These are phyloP conservation scores for Ferdinandea cuprea DNA, from an alignment of 2,888 invertebrate genomes.

Conservation along the genomic window DNA sequence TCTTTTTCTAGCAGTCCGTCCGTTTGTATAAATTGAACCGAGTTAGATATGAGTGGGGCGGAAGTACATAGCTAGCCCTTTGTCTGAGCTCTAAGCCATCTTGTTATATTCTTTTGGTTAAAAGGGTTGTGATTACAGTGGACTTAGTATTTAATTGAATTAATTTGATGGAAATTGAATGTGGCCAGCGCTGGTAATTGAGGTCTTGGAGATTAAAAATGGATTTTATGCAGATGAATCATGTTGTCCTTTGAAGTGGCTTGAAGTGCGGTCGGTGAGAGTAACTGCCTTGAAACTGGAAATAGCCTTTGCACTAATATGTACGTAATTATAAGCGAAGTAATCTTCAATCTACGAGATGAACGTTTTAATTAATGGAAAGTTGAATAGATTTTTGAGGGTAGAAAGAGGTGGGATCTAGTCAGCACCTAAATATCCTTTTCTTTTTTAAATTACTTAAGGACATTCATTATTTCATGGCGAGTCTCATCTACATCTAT, in stretches of 20 bases:
- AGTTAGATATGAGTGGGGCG: constrained; percentile 4
- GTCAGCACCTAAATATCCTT: too few species aligned
- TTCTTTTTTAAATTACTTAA: too few species aligned
- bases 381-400: too few species aligned
- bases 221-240: constrained; percentile 32
- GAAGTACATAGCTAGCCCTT: constrained; percentile 26
- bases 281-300: neutral
- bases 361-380: too few species aligned
- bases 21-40: constrained; percentile 36
- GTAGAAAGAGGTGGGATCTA: too few species aligned
- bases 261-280: neutral
- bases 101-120: constrained; percentile 58
- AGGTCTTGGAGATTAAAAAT: constrained; percentile 46
- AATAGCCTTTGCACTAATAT: too few species aligned
- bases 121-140: constrained; percentile 72
- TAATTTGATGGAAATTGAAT: constrained; percentile 73
- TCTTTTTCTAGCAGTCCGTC: constrained; percentile 23
- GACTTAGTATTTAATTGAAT: constrained; percentile 74
- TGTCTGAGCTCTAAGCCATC: constrained; percentile 60
- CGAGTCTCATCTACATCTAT: too few species aligned
- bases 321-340: too few species aligned
- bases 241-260: constrained; percentile 18
- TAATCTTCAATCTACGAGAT: too few species aligned
- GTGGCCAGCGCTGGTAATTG: constrained; percentile 58
- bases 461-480: too few species aligned